Evolutionary conservation across 2,113 vertebrate species (phyloP).

Genomic region (Seriola dumerili): DNA sequence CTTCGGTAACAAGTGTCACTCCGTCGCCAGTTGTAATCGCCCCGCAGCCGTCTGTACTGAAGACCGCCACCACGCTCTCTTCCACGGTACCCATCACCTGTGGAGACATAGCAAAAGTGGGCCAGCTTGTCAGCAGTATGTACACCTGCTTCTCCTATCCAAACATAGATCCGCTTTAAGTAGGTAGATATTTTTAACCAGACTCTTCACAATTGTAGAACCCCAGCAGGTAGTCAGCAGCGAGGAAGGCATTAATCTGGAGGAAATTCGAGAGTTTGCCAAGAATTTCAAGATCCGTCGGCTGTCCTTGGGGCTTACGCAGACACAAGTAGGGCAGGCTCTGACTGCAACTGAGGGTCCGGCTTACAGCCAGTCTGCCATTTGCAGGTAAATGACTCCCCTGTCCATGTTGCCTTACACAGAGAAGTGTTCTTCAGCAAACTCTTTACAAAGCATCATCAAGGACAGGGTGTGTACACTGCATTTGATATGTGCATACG

Average conservation of each 20-base stretch:
- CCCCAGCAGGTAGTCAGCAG: constrained; percentile 85
- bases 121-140: constrained; percentile 95
- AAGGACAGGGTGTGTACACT: too few species aligned
- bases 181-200: constrained; percentile 62
- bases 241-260: constrained; percentile 95
- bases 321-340: constrained; percentile 97
- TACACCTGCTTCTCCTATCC: constrained; percentile 50
- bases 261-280: constrained; percentile 97
- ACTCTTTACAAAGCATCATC: neutral
- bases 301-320: constrained; percentile 93
- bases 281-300: constrained; percentile 98
- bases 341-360: constrained; percentile 96
- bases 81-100: constrained; percentile 86
- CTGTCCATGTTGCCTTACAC: neutral
- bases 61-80: constrained; percentile 80
- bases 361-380: constrained; percentile 97
- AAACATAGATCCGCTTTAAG: constrained; percentile 44
- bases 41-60: constrained; percentile 83
- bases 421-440: too few species aligned
- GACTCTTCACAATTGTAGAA: constrained; percentile 79
- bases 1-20: constrained; percentile 78
- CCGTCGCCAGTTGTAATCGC: constrained; percentile 89
- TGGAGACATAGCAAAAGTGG: constrained; percentile 92
- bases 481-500: neutral
- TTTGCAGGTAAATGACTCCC: constrained; percentile 89